phyloP scores from a whole-genome alignment of 2,888 invertebrate genomes.

The Chrysolina haemoptera region DNA sequence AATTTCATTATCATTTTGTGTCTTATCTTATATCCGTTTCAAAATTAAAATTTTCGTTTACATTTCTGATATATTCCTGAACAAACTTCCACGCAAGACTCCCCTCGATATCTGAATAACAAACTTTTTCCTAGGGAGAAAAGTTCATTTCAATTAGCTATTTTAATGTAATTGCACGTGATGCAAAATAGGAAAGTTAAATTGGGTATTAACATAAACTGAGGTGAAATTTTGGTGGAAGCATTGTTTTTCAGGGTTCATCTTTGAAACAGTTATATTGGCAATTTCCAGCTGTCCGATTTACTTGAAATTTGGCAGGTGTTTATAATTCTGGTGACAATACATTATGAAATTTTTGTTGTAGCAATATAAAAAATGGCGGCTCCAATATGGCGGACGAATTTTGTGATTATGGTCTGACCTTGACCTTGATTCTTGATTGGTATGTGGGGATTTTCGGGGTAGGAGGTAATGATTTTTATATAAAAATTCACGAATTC shows the following conservation, averaged over 20 bases:
- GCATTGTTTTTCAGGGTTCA: background rate
- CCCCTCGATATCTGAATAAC: conserved; percentile 9
- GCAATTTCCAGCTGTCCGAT: too few species aligned
- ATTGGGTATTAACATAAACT: conserved; percentile 15
- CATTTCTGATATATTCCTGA: background rate
- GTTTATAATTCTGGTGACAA: too few species aligned
- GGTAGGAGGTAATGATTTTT: too few species aligned
- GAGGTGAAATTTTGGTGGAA: background rate
- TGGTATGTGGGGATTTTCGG: too few species aligned
- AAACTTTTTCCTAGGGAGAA: conserved; percentile 22
- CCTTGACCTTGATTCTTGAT: too few species aligned
- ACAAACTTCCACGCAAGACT: conserved; percentile 9
- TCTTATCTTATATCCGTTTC: background rate
- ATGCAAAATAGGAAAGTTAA: conserved; percentile 19
- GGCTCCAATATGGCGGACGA: too few species aligned
- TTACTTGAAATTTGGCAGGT: too few species aligned
- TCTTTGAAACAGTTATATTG: background rate
- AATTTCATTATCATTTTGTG: background rate
- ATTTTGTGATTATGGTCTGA: too few species aligned
- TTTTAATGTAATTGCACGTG: conserved; percentile 22
- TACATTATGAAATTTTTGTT: too few species aligned
- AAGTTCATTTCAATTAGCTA: conserved; percentile 24
- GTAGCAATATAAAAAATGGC: too few species aligned
- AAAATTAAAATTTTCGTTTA: background rate
- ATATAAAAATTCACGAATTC: too few species aligned